Percentiles rank a stretch among this genome's conserved stretches.
phyloP scores from a whole-genome alignment of 1,140 invertebrate species.

The Sarcophaga peregrina region DNA sequence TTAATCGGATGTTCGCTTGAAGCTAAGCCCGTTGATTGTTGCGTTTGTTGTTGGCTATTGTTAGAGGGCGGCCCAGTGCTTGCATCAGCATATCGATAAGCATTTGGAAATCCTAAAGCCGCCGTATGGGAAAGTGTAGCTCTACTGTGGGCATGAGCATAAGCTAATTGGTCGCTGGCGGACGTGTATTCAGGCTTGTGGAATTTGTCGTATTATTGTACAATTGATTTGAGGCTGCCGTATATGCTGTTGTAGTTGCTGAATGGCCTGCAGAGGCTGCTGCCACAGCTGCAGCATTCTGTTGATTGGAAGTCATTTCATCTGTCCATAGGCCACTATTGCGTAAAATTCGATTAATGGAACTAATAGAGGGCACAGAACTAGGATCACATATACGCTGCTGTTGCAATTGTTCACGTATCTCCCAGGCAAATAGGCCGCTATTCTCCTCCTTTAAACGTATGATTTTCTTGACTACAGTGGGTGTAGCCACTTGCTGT shows the following conservation, averaged over 20 bases:
- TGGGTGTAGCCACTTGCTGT: conserved; percentile 92
- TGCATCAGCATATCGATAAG: conserved; percentile 1
- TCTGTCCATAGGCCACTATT: conserved; percentile 83
- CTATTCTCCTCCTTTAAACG: conserved; percentile 92
- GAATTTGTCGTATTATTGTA: conserved; percentile 43
- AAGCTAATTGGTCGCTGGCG: neutral
- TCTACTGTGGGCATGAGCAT: neutral
- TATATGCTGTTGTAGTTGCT: conserved; percentile 5
- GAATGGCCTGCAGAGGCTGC: conserved; percentile 44
- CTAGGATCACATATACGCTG: conserved; percentile 87
- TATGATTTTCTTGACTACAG: conserved; percentile 91
- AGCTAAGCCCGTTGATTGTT: neutral
- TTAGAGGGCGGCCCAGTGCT: neutral
- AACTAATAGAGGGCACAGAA: conserved; percentile 91
- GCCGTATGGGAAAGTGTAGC: neutral
- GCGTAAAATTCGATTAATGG: conserved; percentile 92
- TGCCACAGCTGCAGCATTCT: conserved; percentile 59
- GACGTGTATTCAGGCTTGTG: neutral
- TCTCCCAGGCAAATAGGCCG: conserved; percentile 94
- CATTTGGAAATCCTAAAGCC: neutral
- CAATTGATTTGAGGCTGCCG: conserved; percentile 45
- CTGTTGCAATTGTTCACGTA: conserved; percentile 84
- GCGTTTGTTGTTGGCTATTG: neutral
- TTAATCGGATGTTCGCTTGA: conserved; percentile 50
- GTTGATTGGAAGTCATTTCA: conserved; percentile 68